Percentiles rank a stretch among this genome's conserved stretches.
These are phyloP conservation scores for Fregetta grallaria DNA, from an alignment of 2,113 vertebrate genomes.

Conservation along the genomic window DNA sequence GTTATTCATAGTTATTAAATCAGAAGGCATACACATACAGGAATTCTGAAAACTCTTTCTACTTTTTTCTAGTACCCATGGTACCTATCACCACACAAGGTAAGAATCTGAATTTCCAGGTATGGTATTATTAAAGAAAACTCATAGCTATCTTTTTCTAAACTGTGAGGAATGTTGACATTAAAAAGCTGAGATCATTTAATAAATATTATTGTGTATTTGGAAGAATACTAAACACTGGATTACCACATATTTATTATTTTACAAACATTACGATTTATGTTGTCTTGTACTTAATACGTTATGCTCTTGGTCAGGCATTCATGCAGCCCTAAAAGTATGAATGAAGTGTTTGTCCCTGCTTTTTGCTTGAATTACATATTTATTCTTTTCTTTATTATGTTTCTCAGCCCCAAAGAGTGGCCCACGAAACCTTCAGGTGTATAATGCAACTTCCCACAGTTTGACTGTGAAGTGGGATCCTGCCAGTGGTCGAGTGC, in stretches of 20 bases:
- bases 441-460: slow-evolving; percentile 89
- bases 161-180: neutral
- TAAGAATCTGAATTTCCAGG: slow-evolving; percentile 72
- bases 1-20: neutral
- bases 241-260: neutral
- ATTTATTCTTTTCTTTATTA: neutral
- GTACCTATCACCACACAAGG: slow-evolving; percentile 74
- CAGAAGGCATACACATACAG: neutral
- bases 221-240: neutral
- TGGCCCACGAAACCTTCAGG: slow-evolving; percentile 87
- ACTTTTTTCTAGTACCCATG: slow-evolving; percentile 79
- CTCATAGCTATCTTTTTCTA: neutral
- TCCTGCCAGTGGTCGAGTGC: slow-evolving; percentile 83
- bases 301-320: neutral
- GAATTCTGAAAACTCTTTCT: slow-evolving; percentile 38
- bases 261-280: neutral
- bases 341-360: neutral
- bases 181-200: neutral
- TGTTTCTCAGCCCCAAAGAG: slow-evolving; percentile 76
- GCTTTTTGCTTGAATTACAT: neutral
- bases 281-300: neutral
- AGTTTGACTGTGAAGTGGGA: slow-evolving; percentile 91
- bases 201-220: slow-evolving; percentile 1
- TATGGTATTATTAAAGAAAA: neutral
- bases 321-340: neutral